phyloP scores from a whole-genome alignment of 2,888 invertebrate genomes.

The Hydriomena furcata region DNA sequence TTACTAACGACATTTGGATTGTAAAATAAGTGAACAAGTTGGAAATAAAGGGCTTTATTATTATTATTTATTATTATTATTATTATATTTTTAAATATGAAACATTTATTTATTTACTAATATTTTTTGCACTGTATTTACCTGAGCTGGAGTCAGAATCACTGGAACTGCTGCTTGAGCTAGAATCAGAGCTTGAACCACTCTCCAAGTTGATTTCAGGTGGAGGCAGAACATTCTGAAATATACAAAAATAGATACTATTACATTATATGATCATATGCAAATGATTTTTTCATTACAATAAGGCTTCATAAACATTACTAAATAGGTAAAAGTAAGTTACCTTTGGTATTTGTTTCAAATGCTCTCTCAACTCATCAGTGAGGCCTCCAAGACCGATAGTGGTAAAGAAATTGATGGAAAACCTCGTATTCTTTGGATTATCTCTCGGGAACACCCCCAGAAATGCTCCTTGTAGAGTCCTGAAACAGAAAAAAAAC shows the following conservation, averaged over 20 bases:
- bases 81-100: too few species aligned
- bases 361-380: conserved; percentile 94
- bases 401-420: conserved; percentile 98
- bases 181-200: conserved; percentile 65
- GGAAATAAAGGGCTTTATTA: too few species aligned
- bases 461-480: conserved; percentile 92
- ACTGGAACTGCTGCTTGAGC: conserved; percentile 61
- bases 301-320: too few species aligned
- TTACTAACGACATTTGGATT: too few species aligned
- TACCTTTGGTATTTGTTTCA: conserved; percentile 90
- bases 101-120: too few species aligned
- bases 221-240: conserved; percentile 69
- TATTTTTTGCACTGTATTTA: conserved; percentile 31
- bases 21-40: too few species aligned
- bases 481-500: conserved; percentile 83
- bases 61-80: too few species aligned
- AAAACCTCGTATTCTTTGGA: conserved; percentile 97
- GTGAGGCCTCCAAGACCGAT: conserved; percentile 98
- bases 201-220: conserved; percentile 67
- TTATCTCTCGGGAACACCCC: conserved; percentile 98
- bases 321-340: background rate
- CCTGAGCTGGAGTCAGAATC: conserved; percentile 54
- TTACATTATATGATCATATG: background rate
- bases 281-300: too few species aligned
- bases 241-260: background rate